Evolutionary conservation across 2,113 vertebrate genomes (phyloP).

Genomic region (Dermatemys mawii): DNA sequence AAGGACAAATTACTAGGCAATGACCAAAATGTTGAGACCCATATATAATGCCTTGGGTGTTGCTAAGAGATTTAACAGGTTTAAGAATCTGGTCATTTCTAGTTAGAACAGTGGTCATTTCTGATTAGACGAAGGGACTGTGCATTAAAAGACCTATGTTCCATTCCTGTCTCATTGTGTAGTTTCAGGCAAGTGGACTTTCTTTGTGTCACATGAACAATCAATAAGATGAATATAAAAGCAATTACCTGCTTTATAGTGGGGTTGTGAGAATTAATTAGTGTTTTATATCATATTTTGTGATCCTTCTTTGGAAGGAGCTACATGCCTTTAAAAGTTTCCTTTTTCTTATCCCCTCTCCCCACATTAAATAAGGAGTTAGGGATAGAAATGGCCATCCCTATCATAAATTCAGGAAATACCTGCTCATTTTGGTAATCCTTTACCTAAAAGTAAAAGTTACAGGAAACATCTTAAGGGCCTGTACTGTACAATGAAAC

Average conservation of each 20-base stretch:
- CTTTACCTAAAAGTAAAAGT: slow-evolving; percentile 21
- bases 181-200: background rate
- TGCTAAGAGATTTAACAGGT: background rate
- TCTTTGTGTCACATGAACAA: background rate
- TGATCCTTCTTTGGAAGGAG: slow-evolving; percentile 16
- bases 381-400: slow-evolving; percentile 13
- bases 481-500: slow-evolving; percentile 5
- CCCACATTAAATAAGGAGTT: background rate
- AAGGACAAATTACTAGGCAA: background rate
- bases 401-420: slow-evolving; percentile 29
- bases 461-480: background rate
- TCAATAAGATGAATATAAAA: background rate
- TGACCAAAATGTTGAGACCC: background rate
- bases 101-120: background rate
- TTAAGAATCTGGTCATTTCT: background rate
- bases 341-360: background rate
- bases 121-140: background rate
- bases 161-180: background rate
- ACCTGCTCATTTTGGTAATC: background rate
- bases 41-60: background rate
- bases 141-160: background rate
- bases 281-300: background rate
- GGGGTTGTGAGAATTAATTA: background rate
- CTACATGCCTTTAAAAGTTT: background rate
- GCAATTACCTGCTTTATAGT: background rate